Conservation (phyloP, 1,140 invertebrate genomes). For the Aphelinus atriplicis region DNA sequence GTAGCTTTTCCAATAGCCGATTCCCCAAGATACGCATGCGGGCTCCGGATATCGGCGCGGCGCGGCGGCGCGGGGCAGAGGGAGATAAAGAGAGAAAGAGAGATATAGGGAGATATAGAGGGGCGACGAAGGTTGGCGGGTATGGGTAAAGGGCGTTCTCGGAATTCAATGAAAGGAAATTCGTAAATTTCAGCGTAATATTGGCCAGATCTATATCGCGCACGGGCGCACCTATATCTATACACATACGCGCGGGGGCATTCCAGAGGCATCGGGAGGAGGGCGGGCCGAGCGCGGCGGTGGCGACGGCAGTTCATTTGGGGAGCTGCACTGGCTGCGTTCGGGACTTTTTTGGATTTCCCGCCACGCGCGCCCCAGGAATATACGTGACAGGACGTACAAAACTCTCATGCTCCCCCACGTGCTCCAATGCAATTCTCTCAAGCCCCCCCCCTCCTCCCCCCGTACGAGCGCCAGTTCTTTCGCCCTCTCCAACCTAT, state of each 20-base stretch:
- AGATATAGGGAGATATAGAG: too few relatives aligned
- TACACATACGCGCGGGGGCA: not conserved
- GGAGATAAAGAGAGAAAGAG: too few relatives aligned
- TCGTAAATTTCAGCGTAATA: not conserved
- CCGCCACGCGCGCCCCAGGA: slow-evolving; percentile 12
- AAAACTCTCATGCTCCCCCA: not conserved
- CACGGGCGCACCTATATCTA: not conserved
- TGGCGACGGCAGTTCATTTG: slow-evolving; percentile 7
- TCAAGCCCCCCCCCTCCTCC: not conserved
- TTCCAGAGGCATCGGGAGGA: not conserved
- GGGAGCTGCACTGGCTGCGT: not conserved
- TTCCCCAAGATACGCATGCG: too few relatives aligned
- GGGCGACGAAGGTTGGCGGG: not conserved
- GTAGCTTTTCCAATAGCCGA: too few relatives aligned
- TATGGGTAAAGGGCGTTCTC: not conserved
- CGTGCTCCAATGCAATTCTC: slow-evolving; percentile 1
- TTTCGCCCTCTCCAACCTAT: not conserved
- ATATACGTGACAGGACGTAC: slow-evolving; percentile 25
- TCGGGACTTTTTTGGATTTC: slow-evolving; percentile 23
- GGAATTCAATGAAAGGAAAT: slow-evolving; percentile 19
- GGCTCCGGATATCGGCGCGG: too few relatives aligned
- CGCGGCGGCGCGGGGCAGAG: too few relatives aligned
- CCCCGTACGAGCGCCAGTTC: too few relatives aligned
- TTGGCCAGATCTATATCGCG: not conserved
- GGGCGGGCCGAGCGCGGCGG: not conserved